phyloP scores from a whole-genome alignment of 1,140 invertebrate genomes.

The Trichomalopsis sarcophagae region DNA sequence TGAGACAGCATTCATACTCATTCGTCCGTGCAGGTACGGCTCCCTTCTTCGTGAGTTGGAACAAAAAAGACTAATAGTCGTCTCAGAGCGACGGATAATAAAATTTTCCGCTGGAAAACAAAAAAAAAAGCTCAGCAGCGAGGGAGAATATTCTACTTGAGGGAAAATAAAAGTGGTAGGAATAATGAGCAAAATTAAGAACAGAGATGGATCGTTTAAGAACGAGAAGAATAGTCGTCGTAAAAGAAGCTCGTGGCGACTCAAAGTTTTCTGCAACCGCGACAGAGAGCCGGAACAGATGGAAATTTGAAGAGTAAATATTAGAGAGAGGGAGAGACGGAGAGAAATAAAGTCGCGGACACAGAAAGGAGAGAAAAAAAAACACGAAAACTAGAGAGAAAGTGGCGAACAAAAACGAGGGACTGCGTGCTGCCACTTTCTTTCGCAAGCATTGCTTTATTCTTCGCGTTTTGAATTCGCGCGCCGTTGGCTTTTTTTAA shows the following conservation, averaged over 20 bases:
- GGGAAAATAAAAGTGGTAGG: background rate
- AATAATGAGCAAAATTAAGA: slow-evolving; percentile 41
- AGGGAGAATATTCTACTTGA: too few relatives aligned
- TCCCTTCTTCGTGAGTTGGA: too few relatives aligned
- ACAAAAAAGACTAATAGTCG: too few relatives aligned
- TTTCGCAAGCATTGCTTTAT: background rate
- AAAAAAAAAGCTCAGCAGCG: too few relatives aligned
- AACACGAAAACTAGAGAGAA: background rate
- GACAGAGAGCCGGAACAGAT: background rate
- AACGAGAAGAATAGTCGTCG: background rate
- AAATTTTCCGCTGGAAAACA: background rate
- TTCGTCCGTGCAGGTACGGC: too few relatives aligned
- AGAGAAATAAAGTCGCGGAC: background rate
- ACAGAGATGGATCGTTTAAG: slow-evolving; percentile 25
- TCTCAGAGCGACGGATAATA: too few relatives aligned
- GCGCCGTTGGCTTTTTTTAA: background rate
- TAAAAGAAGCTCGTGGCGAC: background rate
- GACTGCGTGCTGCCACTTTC: background rate
- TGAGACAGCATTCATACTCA: too few relatives aligned
- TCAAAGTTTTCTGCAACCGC: background rate
- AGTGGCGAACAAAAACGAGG: background rate
- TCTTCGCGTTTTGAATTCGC: background rate
- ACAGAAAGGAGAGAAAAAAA: background rate
- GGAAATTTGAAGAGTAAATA: slow-evolving; percentile 28
- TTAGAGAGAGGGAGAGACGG: too few relatives aligned